These are phyloP conservation scores for Scaptomyza hsui DNA, from an alignment of 1,140 invertebrate genomes.

Conservation along the genomic window DNA sequence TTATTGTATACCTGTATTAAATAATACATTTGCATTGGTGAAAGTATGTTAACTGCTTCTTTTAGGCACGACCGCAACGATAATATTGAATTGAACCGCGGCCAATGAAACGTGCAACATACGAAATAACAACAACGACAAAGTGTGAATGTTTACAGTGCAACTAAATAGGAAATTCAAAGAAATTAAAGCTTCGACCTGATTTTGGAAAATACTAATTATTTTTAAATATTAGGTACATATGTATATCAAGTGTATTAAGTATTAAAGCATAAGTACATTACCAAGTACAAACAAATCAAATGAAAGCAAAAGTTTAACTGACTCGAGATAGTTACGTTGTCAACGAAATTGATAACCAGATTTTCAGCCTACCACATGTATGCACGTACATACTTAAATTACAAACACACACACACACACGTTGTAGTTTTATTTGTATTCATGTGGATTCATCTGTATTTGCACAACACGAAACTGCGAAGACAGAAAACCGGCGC, in stretches of 20 bases:
- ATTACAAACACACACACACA: not conserved
- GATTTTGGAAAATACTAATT: not conserved
- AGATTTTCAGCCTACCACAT: slow-evolving; percentile 21
- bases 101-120: slow-evolving; percentile 43
- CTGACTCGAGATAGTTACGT: slow-evolving; percentile 6
- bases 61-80: slow-evolving; percentile 31
- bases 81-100: slow-evolving; percentile 40
- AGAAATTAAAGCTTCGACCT: not conserved
- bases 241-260: not conserved
- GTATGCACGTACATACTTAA: not conserved
- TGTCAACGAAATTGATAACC: slow-evolving; percentile 24
- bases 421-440: not conserved
- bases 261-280: no score
- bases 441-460: slow-evolving; percentile 22
- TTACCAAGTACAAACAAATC: not conserved
- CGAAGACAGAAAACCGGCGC: slow-evolving; percentile 28
- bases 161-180: slow-evolving; percentile 24
- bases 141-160: slow-evolving; percentile 39
- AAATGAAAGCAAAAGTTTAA: not conserved
- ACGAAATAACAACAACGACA: not conserved
- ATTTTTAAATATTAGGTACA: slow-evolving; percentile 9
- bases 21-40: slow-evolving; percentile 73
- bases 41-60: slow-evolving; percentile 75
- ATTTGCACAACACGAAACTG: slow-evolving; percentile 30
- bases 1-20: slow-evolving; percentile 50